These are phyloP conservation scores for Cygnus atratus DNA, from an alignment of 2,113 vertebrate genomes.

Conservation along the genomic window DNA sequence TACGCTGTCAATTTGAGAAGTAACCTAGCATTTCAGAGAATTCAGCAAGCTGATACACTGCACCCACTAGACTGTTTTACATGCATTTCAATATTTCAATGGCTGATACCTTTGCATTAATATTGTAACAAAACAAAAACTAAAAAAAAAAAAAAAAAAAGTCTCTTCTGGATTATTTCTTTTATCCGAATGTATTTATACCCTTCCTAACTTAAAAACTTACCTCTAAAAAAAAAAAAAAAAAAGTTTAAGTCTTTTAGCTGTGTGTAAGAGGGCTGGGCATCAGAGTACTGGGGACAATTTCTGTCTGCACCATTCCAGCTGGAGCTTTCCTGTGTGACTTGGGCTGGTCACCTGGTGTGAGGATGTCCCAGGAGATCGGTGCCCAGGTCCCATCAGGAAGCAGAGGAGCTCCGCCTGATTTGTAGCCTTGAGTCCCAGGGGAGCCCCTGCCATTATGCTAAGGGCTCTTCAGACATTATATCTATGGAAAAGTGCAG, in stretches of 20 bases:
- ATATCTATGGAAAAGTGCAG: background rate
- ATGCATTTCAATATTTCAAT: background rate
- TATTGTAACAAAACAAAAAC: background rate
- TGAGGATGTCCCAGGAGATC: background rate
- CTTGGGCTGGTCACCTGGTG: background rate
- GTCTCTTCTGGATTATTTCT: background rate
- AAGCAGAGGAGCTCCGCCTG: background rate
- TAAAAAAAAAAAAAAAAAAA: background rate
- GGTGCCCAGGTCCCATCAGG: background rate
- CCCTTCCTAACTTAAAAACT: background rate
- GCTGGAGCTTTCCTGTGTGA: background rate
- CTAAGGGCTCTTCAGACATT: background rate
- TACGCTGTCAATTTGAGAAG: background rate
- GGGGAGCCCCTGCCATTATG: background rate
- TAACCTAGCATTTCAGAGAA: background rate
- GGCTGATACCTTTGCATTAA: background rate
- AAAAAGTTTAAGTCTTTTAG: background rate
- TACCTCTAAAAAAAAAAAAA: too few relatives aligned
- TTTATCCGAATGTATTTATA: background rate
- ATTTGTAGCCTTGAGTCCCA: too few relatives aligned
- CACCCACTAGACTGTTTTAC: conserved; percentile 20
- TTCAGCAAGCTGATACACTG: background rate
- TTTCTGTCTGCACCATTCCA: too few relatives aligned
- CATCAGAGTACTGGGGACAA: too few relatives aligned
- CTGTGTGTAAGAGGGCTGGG: background rate